Conservation (phyloP, 2,797 vertebrate genomes). For the Balearica regulorum region DNA sequence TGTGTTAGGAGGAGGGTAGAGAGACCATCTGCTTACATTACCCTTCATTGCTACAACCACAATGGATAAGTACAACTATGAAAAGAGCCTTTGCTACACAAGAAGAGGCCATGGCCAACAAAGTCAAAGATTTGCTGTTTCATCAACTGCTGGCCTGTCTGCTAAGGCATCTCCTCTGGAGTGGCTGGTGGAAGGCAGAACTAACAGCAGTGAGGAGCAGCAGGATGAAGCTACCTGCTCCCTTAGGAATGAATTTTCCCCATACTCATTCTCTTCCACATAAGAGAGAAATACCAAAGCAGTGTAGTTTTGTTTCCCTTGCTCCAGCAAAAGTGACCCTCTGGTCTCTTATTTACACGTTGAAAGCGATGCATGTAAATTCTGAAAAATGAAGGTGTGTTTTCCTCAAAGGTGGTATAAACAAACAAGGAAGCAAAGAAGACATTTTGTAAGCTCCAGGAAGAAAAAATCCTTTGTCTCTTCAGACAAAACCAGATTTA, state of each 20-base stretch:
- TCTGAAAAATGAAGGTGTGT: not conserved
- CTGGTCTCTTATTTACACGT: not conserved
- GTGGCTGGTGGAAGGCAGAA: not conserved
- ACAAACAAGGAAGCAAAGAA: not conserved
- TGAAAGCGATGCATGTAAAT: not conserved
- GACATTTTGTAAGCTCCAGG: not conserved
- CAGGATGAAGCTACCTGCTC: not conserved
- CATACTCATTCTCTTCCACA: not conserved
- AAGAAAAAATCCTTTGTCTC: not conserved
- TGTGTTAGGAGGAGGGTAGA: conserved; percentile 58
- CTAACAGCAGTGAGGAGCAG: not conserved
- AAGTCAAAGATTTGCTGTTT: conserved; percentile 24
- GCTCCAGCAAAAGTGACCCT: not conserved
- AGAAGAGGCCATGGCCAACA: not conserved
- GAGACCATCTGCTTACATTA: conserved; percentile 58
- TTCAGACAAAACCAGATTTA: not conserved
- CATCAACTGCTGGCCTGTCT: not conserved
- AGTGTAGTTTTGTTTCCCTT: not conserved
- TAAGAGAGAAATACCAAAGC: not conserved
- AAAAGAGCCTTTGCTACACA: conserved; percentile 4
- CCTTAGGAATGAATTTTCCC: not conserved
- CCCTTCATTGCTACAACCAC: conserved; percentile 36
- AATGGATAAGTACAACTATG: not conserved
- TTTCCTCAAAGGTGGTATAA: not conserved
- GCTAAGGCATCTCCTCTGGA: not conserved